Percentiles rank a stretch among this genome's conserved stretches.
Evolutionary conservation across 1,140 invertebrate genomes (phyloP).

Genomic region (Helicoverpa armigera): DNA sequence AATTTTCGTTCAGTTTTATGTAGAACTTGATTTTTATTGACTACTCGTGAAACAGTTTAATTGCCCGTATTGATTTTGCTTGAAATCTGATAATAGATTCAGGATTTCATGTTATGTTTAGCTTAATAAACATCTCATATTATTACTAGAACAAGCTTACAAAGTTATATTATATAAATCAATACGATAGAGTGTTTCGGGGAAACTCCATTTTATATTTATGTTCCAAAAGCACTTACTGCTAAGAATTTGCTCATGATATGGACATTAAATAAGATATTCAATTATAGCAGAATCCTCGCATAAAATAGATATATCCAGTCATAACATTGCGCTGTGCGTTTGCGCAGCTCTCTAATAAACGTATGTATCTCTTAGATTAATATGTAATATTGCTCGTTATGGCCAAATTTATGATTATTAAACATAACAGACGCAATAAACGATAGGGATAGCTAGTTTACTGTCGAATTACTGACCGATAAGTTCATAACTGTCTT

Average conservation of each 20-base stretch:
- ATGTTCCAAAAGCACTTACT: neutral
- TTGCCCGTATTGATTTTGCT: too few species aligned
- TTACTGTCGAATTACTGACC: conserved; percentile 17
- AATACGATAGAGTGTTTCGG: neutral
- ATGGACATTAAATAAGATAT: neutral
- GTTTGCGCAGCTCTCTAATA: conserved; percentile 45
- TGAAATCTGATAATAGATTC: too few species aligned
- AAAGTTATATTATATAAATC: too few species aligned
- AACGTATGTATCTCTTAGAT: conserved; percentile 52
- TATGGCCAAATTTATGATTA: conserved; percentile 62
- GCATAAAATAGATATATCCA: conserved; percentile 8
- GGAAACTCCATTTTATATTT: neutral
- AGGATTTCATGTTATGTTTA: too few species aligned
- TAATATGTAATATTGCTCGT: conserved; percentile 56
- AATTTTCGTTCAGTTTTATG: conserved; percentile 14
- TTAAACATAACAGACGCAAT: conserved; percentile 42
- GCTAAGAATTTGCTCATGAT: neutral
- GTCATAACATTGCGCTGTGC: conserved; percentile 5
- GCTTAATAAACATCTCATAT: too few species aligned
- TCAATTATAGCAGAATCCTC: conserved; percentile 5
- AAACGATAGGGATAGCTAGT: conserved; percentile 4
- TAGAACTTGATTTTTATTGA: neutral
- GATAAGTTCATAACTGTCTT: conserved; percentile 16
- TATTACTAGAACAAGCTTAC: too few species aligned
- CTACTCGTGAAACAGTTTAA: neutral